Conservation (phyloP, 2,888 invertebrate species). For the Caenorhabditis becei region DNA sequence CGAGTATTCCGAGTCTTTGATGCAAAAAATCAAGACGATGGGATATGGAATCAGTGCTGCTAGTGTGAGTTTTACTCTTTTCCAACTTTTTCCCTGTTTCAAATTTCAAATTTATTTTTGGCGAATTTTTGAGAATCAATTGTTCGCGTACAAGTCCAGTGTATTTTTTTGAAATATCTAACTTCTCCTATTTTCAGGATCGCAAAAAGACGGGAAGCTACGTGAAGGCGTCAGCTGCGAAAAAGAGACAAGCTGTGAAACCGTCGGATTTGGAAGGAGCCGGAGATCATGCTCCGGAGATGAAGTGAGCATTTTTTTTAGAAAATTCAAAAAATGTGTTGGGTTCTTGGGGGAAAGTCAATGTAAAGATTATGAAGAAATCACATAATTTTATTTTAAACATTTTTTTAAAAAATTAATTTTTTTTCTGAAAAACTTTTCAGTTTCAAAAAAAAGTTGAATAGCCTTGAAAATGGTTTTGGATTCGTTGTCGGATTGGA, state of each 20-base stretch:
- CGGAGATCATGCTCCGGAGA: neutral
- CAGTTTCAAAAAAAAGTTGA: neutral
- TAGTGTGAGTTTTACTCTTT: slow-evolving; percentile 5
- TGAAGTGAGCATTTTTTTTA: slow-evolving; percentile 9
- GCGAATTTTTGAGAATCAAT: neutral
- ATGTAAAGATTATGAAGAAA: slow-evolving; percentile 1
- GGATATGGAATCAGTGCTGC: slow-evolving; percentile 61
- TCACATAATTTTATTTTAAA: neutral
- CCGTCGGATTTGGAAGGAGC: slow-evolving; percentile 46
- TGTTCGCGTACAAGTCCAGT: no score
- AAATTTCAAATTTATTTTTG: slow-evolving; percentile 26
- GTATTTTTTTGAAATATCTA: neutral
- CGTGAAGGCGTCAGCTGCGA: slow-evolving; percentile 62
- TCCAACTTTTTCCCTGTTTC: neutral
- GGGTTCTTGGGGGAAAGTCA: neutral
- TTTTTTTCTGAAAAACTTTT: neutral
- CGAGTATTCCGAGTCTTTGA: slow-evolving; percentile 62
- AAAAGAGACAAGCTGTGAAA: slow-evolving; percentile 54
- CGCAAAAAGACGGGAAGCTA: slow-evolving; percentile 51
- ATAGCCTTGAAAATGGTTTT: neutral
- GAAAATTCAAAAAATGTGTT: neutral
- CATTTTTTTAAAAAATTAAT: slow-evolving; percentile 1
- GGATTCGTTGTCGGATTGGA: neutral
- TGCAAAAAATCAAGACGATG: slow-evolving; percentile 64
- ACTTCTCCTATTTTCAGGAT: slow-evolving; percentile 31